Evolutionary conservation across 2,797 vertebrate genomes (phyloP).

Genomic region (Carcharodon carcharias): DNA sequence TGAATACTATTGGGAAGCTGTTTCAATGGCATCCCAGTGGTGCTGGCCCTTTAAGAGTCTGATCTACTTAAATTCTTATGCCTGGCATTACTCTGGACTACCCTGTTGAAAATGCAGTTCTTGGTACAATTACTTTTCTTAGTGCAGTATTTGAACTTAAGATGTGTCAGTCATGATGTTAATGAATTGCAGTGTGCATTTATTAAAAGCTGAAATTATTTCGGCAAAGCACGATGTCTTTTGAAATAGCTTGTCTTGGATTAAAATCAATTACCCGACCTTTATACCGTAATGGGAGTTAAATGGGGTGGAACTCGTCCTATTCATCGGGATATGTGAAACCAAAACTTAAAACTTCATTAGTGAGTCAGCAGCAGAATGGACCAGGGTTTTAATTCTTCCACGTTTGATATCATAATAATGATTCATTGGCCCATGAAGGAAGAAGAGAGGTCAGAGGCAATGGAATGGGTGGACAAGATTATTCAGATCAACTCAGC

Average conservation of each 20-base stretch:
- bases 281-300: conserved; percentile 6
- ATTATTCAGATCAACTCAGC: background rate
- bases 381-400: background rate
- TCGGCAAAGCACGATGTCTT: background rate
- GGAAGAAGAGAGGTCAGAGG: background rate
- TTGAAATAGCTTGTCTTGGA: conserved; percentile 15
- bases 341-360: background rate
- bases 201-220: conserved; percentile 17
- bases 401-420: background rate
- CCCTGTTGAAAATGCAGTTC: background rate
- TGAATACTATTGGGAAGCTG: background rate
- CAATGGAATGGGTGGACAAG: background rate
- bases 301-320: conserved; percentile 6
- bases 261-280: background rate
- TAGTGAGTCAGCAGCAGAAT: background rate
- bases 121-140: background rate
- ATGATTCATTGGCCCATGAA: background rate
- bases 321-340: background rate
- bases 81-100: background rate
- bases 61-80: background rate
- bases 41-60: background rate
- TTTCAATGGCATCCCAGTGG: background rate
- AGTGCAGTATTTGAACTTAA: background rate
- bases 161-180: background rate
- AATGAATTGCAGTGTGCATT: background rate